These are phyloP conservation scores for Avahi laniger DNA, from an alignment of 2,797 vertebrate genomes.

Conservation along the genomic window DNA sequence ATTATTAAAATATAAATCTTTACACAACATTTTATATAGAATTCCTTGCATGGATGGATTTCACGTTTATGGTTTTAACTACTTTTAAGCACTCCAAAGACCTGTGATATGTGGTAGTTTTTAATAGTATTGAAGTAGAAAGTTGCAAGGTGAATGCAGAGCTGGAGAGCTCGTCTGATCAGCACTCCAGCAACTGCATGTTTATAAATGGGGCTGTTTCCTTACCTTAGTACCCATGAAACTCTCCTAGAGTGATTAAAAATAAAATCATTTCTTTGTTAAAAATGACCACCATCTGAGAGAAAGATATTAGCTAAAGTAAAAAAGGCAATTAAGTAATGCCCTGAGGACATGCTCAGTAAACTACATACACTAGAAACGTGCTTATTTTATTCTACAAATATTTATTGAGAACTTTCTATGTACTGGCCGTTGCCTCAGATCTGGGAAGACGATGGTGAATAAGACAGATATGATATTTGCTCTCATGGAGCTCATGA, in stretches of 20 bases:
- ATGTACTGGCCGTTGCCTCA: neutral
- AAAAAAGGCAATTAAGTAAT: neutral
- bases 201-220: neutral
- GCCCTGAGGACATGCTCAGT: neutral
- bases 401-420: neutral
- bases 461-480: neutral
- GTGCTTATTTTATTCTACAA: neutral
- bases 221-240: neutral
- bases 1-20: constrained; percentile 8
- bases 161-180: neutral
- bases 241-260: neutral
- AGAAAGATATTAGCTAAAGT: constrained; percentile 6
- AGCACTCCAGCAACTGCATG: too few species aligned
- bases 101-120: neutral
- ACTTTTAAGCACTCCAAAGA: neutral
- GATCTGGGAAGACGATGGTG: neutral
- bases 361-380: neutral
- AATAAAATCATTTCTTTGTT: neutral
- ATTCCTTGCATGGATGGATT: neutral
- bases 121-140: neutral
- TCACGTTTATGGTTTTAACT: constrained; percentile 15
- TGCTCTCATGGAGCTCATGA: neutral
- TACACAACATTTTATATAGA: neutral
- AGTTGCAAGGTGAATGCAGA: neutral
- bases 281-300: neutral